phyloP scores from a whole-genome alignment of 2,113 vertebrate genomes.

The Mirza zaza region DNA sequence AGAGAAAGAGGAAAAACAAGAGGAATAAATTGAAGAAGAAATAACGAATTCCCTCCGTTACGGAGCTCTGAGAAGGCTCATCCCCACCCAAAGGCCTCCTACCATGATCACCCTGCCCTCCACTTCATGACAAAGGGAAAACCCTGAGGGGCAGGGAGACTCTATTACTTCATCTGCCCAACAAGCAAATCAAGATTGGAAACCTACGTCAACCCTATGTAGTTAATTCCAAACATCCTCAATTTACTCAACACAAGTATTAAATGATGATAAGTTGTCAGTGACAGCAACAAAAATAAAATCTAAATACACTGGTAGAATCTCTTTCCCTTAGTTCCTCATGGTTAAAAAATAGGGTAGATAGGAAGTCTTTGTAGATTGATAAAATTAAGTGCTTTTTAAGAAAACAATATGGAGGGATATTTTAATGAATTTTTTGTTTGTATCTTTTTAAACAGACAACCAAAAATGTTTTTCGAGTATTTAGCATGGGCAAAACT shows the following conservation, averaged over 20 bases:
- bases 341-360: not conserved
- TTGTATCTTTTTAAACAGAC: not conserved
- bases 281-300: not conserved
- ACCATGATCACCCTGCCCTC: not conserved
- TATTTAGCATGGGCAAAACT: not conserved
- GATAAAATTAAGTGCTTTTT: not conserved
- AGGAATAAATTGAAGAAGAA: not conserved
- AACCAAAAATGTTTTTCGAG: not conserved
- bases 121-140: not conserved
- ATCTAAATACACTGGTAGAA: not conserved
- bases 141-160: not conserved
- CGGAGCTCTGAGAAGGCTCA: not conserved
- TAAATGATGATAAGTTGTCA: not conserved
- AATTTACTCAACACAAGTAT: not conserved
- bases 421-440: not conserved
- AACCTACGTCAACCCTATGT: not conserved
- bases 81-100: not conserved
- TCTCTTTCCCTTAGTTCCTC: not conserved
- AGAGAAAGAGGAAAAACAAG: not conserved
- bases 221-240: not conserved
- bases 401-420: not conserved
- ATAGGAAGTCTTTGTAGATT: not conserved
- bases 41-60: not conserved
- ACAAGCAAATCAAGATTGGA: not conserved
- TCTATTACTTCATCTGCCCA: not conserved